Conservation (phyloP, 2,113 vertebrate genomes). For the Pseudolaguvia tuberculata region DNA sequence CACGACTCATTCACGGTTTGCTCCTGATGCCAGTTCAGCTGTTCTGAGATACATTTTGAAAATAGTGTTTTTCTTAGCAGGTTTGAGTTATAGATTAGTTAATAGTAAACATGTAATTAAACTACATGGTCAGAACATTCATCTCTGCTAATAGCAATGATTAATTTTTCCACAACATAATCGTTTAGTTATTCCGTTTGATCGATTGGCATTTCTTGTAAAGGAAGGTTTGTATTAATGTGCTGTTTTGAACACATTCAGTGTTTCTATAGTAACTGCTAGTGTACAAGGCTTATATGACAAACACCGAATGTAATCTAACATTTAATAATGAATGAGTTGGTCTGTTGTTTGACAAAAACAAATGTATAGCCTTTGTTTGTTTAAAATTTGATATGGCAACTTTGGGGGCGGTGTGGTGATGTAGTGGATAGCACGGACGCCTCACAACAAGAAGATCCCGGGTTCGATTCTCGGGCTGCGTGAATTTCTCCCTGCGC, state of each 20-base stretch:
- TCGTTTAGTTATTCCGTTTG: background rate
- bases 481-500: no score
- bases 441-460: no score
- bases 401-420: no score
- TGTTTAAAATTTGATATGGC: no score
- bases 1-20: background rate
- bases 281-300: background rate
- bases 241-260: background rate
- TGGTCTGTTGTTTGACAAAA: background rate
- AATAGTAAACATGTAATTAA: background rate
- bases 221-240: background rate
- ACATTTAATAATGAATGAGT: background rate
- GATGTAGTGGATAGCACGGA: no score
- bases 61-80: background rate
- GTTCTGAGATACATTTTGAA: background rate
- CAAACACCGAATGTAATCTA: background rate
- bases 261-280: conserved; percentile 4
- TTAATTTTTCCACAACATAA: background rate
- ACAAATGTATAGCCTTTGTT: background rate
- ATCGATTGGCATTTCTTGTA: background rate
- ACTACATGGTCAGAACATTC: background rate
- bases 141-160: background rate
- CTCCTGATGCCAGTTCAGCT: background rate
- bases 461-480: no score
- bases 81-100: background rate